A percentile compares a stretch with the other conserved stretches of the same genome.
These are phyloP conservation scores for Felis catus DNA, from an alignment of 2,113 vertebrate species.

Conservation along the genomic window DNA sequence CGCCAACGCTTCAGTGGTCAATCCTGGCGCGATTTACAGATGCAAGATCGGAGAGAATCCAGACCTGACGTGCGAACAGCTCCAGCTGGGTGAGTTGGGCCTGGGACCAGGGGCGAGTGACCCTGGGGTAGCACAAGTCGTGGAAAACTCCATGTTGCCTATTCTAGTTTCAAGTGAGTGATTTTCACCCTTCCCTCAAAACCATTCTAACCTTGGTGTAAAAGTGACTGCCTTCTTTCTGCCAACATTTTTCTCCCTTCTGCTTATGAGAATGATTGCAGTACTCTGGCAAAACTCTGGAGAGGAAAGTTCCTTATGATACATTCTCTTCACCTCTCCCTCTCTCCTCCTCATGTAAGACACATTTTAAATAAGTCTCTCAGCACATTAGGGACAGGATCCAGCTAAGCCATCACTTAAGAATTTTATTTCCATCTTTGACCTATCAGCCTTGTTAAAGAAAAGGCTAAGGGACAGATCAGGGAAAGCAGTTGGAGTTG, in stretches of 20 bases:
- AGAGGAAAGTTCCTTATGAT: not conserved
- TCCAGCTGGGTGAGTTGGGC: slow-evolving; percentile 86
- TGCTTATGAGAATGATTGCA: not conserved
- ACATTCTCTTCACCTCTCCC: not conserved
- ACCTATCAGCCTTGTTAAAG: not conserved
- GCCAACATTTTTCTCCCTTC: not conserved
- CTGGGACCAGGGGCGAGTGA: not conserved
- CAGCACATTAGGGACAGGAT: not conserved
- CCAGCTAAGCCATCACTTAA: not conserved
- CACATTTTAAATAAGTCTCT: not conserved
- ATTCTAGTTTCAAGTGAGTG: not conserved
- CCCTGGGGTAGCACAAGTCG: not conserved
- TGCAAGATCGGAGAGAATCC: slow-evolving; percentile 86
- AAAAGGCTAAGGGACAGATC: not conserved
- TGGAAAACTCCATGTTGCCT: not conserved
- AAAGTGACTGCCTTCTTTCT: not conserved
- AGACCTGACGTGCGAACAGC: slow-evolving; percentile 79
- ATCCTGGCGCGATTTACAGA: slow-evolving; percentile 91
- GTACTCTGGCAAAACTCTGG: not conserved
- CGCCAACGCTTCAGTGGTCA: slow-evolving; percentile 75
- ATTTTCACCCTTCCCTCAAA: not conserved
- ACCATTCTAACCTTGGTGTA: not conserved
- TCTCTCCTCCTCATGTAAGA: not conserved
- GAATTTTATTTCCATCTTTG: slow-evolving; percentile 8
- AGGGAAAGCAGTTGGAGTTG: not conserved